phyloP scores from a whole-genome alignment of 2,888 invertebrate genomes.

The Rhorus exstirpatorius region DNA sequence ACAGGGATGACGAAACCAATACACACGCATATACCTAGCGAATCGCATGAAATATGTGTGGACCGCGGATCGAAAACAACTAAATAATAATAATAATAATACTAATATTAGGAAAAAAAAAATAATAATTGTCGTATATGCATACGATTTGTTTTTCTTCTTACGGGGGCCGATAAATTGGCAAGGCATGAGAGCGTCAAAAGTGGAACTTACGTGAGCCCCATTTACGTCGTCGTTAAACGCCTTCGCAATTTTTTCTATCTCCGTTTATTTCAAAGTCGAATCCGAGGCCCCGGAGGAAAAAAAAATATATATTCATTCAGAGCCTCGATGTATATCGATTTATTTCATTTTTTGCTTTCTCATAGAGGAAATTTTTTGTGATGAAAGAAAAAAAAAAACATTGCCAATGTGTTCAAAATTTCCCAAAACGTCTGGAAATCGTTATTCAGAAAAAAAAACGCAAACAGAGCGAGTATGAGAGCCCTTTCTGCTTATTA shows the following conservation, averaged over 20 bases:
- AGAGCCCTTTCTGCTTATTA: too few relatives aligned
- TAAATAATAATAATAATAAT: not conserved
- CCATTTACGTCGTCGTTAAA: slow-evolving; percentile 45
- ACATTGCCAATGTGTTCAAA: too few relatives aligned
- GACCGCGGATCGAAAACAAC: slow-evolving; percentile 37
- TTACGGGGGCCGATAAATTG: slow-evolving; percentile 63
- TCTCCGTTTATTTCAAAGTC: slow-evolving; percentile 45
- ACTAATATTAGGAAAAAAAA: slow-evolving; percentile 8
- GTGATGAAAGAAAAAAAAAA: too few relatives aligned
- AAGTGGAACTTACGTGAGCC: slow-evolving; percentile 24
- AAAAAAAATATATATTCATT: too few relatives aligned
- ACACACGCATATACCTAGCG: slow-evolving; percentile 30
- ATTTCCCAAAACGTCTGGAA: too few relatives aligned
- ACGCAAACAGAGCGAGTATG: too few relatives aligned
- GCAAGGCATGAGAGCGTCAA: slow-evolving; percentile 37
- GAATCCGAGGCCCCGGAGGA: slow-evolving; percentile 20
- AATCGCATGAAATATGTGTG: slow-evolving; percentile 40
- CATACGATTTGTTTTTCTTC: too few relatives aligned
- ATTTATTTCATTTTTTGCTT: slow-evolving; percentile 9
- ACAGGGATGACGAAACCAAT: slow-evolving; percentile 45
- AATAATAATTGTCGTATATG: not conserved
- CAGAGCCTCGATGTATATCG: slow-evolving; percentile 4
- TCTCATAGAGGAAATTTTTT: too few relatives aligned
- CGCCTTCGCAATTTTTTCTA: slow-evolving; percentile 62
- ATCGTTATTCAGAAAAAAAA: not conserved